Percentiles rank a stretch among this genome's conserved stretches.
phyloP scores from a whole-genome alignment of 2,888 invertebrate genomes.

The Mythimna lalbum region DNA sequence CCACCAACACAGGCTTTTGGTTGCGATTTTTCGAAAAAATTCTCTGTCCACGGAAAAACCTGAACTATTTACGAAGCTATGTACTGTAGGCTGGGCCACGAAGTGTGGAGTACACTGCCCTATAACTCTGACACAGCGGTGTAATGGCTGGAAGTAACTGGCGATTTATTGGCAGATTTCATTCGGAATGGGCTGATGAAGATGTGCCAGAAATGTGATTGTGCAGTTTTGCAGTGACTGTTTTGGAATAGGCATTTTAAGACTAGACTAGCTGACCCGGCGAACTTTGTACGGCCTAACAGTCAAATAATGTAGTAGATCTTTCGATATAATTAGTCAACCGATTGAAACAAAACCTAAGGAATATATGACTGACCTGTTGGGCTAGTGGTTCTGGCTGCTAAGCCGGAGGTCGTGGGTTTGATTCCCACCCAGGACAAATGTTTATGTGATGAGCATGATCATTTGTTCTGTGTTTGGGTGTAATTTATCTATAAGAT shows the following conservation, averaged over 20 bases:
- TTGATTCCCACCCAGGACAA: no score
- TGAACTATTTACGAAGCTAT: constrained; percentile 72
- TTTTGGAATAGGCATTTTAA: background rate
- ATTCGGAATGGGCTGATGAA: constrained; percentile 18
- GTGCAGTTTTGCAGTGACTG: background rate
- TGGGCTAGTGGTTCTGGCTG: no score
- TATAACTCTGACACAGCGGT: constrained; percentile 65
- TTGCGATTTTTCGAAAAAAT: constrained; percentile 47
- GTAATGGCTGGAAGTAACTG: constrained; percentile 53
- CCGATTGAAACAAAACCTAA: no score
- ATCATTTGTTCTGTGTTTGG: no score
- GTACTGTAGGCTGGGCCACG: constrained; percentile 71
- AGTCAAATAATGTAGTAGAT: no score
- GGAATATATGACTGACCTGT: no score
- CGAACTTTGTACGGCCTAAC: no score
- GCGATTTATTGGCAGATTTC: constrained; percentile 23
- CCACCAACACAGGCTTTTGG: constrained; percentile 6
- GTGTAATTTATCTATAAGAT: no score
- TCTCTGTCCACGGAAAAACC: constrained; percentile 63
- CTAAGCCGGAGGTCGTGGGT: no score
- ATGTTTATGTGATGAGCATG: no score
- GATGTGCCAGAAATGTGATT: constrained; percentile 2
- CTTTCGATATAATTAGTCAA: no score
- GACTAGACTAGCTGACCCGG: background rate
- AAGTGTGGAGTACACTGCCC: constrained; percentile 68